These are phyloP conservation scores for Pammene fasciana DNA, from an alignment of 2,888 invertebrate species.

Conservation along the genomic window DNA sequence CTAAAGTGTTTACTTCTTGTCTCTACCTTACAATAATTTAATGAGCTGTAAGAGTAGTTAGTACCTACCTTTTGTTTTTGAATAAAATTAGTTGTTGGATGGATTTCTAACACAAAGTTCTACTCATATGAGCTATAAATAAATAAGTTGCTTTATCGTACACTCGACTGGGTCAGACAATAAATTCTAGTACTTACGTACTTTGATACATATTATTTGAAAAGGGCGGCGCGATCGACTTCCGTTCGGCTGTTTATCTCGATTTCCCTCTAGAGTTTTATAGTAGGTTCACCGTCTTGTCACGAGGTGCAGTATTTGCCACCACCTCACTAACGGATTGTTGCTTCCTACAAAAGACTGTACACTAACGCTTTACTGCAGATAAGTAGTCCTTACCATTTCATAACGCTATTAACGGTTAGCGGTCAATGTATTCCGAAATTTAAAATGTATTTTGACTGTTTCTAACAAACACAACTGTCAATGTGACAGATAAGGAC, in stretches of 20 bases:
- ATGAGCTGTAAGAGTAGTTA: too few relatives aligned
- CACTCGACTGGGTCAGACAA: not conserved
- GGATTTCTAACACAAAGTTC: too few relatives aligned
- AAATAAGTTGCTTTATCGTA: not conserved
- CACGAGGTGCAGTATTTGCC: not conserved
- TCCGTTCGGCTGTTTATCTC: not conserved
- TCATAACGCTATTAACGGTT: not conserved
- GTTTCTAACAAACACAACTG: too few relatives aligned
- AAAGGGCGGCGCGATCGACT: not conserved
- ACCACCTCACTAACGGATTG: not conserved
- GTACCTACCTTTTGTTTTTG: too few relatives aligned
- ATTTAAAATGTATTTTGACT: too few relatives aligned
- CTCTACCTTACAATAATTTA: too few relatives aligned
- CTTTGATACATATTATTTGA: not conserved
- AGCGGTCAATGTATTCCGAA: not conserved
- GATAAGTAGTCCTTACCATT: not conserved
- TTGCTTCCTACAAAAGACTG: not conserved
- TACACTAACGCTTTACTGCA: not conserved
- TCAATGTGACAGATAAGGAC: too few relatives aligned
- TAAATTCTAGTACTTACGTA: not conserved
- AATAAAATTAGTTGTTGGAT: too few relatives aligned
- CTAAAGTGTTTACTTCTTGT: too few relatives aligned
- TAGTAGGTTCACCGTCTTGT: not conserved
- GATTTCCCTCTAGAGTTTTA: not conserved
- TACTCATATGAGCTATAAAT: too few relatives aligned